A percentile compares a stretch with the other conserved stretches of the same genome.
These are phyloP conservation scores for Mus pahari DNA, from an alignment of 2,113 vertebrate species.

Conservation along the genomic window DNA sequence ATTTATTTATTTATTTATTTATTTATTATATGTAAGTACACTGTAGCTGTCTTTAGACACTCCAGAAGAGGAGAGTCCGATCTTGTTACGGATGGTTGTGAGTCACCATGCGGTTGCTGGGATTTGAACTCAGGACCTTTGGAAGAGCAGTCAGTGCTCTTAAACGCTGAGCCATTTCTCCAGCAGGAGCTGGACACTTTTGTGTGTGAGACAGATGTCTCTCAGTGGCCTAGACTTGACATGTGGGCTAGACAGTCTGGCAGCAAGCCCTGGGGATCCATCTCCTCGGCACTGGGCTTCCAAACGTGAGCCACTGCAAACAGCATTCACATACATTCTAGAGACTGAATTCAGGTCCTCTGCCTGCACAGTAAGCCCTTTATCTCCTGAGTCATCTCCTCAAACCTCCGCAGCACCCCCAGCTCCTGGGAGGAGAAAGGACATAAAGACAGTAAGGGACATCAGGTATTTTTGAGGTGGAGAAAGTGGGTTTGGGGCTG, in stretches of 20 bases:
- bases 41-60: no score
- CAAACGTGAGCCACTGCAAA: not conserved
- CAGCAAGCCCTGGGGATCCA: not conserved
- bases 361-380: not conserved
- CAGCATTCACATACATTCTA: not conserved
- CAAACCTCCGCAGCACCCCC: not conserved
- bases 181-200: no score
- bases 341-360: not conserved
- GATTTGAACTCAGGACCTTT: no score
- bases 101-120: no score
- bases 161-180: no score
- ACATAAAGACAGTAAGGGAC: not conserved
- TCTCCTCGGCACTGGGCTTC: not conserved
- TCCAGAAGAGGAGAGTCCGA: no score
- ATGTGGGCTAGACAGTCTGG: not conserved
- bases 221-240: not conserved
- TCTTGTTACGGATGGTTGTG: no score
- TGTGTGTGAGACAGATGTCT: not conserved
- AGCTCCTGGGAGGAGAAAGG: not conserved
- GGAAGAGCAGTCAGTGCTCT: no score
- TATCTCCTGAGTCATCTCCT: not conserved
- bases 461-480: not conserved
- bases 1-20: no score
- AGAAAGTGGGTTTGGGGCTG: not conserved
- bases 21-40: no score